These are phyloP conservation scores for Eriocheir sinensis DNA, from an alignment of 1,140 invertebrate species.

Conservation along the genomic window DNA sequence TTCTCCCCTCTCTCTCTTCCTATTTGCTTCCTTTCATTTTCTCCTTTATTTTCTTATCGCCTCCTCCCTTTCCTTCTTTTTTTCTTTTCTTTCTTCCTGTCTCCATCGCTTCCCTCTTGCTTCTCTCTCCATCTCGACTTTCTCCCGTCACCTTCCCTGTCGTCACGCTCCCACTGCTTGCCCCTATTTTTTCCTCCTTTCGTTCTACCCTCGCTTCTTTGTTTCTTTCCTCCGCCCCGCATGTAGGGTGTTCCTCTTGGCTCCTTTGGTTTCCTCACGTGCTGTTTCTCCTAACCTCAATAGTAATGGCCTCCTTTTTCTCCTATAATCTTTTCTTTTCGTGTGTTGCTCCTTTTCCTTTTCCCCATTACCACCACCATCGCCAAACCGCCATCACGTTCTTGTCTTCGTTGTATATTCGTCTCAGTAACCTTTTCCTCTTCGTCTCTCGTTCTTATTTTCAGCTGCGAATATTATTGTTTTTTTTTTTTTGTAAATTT, in stretches of 20 bases:
- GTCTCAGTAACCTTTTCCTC: background rate
- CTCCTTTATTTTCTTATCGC: background rate
- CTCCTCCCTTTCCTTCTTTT: background rate
- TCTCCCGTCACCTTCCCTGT: conserved; percentile 17
- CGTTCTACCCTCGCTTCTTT: background rate
- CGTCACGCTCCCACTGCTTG: background rate
- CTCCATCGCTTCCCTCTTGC: background rate
- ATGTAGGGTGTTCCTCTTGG: background rate
- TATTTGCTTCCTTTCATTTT: background rate
- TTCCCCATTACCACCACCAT: conserved; percentile 8
- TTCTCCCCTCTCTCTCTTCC: background rate
- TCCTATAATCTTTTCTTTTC: background rate
- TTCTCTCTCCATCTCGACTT: conserved; percentile 23
- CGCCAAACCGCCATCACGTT: too few species aligned
- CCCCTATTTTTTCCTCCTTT: background rate
- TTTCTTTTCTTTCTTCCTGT: background rate
- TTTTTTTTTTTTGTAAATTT: too few species aligned
- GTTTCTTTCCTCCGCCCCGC: background rate
- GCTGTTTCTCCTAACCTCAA: background rate
- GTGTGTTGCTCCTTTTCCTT: background rate
- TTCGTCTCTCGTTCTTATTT: background rate
- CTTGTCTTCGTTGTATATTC: too few species aligned
- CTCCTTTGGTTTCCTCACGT: background rate
- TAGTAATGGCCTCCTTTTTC: background rate
- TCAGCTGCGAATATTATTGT: too few species aligned